Evolutionary conservation across 2,888 invertebrate genomes (phyloP).

Genomic region (Vannuccia rotundouncinata): DNA sequence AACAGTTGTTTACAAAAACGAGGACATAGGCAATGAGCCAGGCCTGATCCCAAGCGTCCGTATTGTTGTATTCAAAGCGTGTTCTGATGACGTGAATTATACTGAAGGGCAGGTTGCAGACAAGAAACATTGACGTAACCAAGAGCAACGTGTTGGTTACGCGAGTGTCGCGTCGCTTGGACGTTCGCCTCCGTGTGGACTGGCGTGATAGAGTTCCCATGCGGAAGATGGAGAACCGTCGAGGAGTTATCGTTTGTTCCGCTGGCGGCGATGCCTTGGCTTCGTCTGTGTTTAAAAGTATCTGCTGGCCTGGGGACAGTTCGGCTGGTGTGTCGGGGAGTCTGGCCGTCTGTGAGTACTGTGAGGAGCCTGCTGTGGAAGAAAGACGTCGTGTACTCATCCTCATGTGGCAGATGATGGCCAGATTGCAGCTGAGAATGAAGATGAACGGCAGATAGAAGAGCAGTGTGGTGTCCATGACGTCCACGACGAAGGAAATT

Average conservation of each 20-base stretch:
- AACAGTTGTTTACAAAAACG: slow-evolving; percentile 34
- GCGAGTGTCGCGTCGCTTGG: slow-evolving; percentile 17
- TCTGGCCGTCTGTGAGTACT: background rate
- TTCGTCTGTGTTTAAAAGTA: background rate
- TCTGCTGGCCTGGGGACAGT: background rate
- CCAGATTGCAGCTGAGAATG: slow-evolving; percentile 9
- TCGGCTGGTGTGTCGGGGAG: background rate
- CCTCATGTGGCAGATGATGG: slow-evolving; percentile 24
- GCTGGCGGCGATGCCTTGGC: background rate
- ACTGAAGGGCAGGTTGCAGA: slow-evolving; percentile 25
- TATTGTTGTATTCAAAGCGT: background rate
- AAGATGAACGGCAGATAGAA: slow-evolving; percentile 33
- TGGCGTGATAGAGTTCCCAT: background rate
- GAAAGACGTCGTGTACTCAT: slow-evolving; percentile 13
- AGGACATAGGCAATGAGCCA: slow-evolving; percentile 31
- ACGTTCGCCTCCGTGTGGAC: background rate
- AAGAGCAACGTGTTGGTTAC: slow-evolving; percentile 29
- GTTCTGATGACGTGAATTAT: slow-evolving; percentile 12
- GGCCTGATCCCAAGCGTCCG: background rate
- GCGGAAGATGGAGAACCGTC: background rate
- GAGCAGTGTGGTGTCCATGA: slow-evolving; percentile 18
- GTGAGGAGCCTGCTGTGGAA: background rate
- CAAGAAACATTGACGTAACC: slow-evolving; percentile 20
- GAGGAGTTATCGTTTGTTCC: background rate
- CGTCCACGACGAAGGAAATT: slow-evolving; percentile 21